Evolutionary conservation across 1,140 invertebrate species (phyloP).

Genomic region (Thereuonema tuberculata): DNA sequence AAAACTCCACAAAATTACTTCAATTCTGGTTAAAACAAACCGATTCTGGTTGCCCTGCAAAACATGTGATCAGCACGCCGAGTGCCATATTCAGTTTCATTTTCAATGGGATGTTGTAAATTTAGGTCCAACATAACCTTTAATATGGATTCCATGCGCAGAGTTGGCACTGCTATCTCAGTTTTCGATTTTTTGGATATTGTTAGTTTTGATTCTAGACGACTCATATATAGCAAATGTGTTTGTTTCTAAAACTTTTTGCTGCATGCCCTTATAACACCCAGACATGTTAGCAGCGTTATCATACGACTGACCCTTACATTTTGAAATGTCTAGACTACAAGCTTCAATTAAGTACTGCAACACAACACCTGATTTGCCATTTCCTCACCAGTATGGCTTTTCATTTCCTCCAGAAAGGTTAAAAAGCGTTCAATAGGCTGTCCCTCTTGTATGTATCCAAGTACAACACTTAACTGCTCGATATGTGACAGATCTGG

Average conservation of each 20-base stretch:
- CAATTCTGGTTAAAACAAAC: too few species aligned
- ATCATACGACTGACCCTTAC: neutral
- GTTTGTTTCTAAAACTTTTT: neutral
- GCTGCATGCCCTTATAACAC: neutral
- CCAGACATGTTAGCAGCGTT: neutral
- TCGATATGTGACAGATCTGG: slow-evolving; percentile 18
- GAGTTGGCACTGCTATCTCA: too few species aligned
- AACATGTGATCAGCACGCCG: too few species aligned
- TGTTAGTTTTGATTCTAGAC: too few species aligned
- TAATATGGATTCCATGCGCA: too few species aligned
- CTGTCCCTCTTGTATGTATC: slow-evolving; percentile 11
- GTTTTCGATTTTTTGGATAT: too few species aligned
- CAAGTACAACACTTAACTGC: slow-evolving; percentile 15
- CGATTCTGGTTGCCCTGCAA: too few species aligned
- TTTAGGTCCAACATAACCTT: too few species aligned
- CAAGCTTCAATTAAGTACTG: neutral
- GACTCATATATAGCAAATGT: neutral
- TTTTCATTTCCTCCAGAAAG: slow-evolving; percentile 14
- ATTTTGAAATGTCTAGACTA: neutral
- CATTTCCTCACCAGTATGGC: slow-evolving; percentile 11
- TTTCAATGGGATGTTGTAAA: too few species aligned
- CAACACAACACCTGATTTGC: neutral
- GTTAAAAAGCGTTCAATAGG: slow-evolving; percentile 15
- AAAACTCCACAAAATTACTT: too few species aligned
- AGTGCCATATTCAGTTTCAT: too few species aligned